Evolutionary conservation across 2,888 invertebrate species (phyloP), one percentile per base, ranked within the genome.

Genomic region (Campoplex capitator): DNA sequence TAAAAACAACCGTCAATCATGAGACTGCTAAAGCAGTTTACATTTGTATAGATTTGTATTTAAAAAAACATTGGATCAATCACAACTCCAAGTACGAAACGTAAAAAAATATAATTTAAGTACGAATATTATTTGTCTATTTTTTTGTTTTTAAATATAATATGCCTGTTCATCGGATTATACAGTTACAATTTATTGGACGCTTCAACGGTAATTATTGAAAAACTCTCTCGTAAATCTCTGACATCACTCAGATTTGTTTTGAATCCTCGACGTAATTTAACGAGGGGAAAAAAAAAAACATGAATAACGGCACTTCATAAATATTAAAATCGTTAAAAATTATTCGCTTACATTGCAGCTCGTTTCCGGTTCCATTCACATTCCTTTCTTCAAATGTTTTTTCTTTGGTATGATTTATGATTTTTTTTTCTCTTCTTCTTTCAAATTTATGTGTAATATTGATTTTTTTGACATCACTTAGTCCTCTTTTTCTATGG

Each of bases 1-100:
- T 86, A 89, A 88, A 91, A 91, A 91, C 90, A 91, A 91, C 91
- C 89, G 91, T 91, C 91, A 90, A 86, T 87, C 74, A 82, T 87
- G 88, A 81, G 65, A 77, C 35, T 70, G 71, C 68, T 48, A 32
- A 68, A 13, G 65, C 80, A 73, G 9, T 42, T 38, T 23, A 67
- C 74, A 85, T 80, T 80, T 58, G 51, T 76, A 65, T 77, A 62
- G 77, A 73, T 56, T 38, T 23, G 23, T 23, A 38, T 4, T 38
- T 38, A 77, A 42, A 82, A 65, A 56, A 79, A 81, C 48, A 65
- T 76, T 65, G 75, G 42, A 71, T 51, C 68, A 35, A 78, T 68
- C 32, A 70, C 23, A 35, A n/a, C 35, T n/a, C 42, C 28, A 28
- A 67, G 23, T 13, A 42, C 28, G n/a, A 51, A 13, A 65, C 28